phyloP scores from a whole-genome alignment of 2,888 invertebrate genomes.

The Tipula unca region DNA sequence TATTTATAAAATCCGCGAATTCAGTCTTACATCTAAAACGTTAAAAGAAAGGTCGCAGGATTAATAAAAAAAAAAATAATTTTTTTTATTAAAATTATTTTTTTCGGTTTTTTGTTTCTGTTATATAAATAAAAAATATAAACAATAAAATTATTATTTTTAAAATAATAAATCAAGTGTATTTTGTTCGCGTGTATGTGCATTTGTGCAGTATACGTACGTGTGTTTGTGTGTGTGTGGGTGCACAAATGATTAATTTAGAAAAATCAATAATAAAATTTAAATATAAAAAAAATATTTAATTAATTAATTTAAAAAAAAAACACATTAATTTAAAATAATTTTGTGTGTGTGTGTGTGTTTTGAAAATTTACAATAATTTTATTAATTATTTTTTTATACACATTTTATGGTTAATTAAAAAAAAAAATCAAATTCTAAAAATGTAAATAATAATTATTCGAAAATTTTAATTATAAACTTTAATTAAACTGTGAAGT shows the following conservation, averaged over 20 bases:
- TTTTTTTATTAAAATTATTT: not conserved
- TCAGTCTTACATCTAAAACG: not conserved
- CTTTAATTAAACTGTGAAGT: not conserved
- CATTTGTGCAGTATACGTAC: no score
- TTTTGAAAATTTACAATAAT: not conserved
- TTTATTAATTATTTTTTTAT: not conserved
- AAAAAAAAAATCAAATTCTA: not conserved
- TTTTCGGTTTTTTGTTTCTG: not conserved
- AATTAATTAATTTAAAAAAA: not conserved
- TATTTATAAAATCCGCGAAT: not conserved
- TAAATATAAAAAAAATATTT: not conserved
- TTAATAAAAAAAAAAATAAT: not conserved
- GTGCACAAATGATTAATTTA: not conserved
- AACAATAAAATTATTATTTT: no score
- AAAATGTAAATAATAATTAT: not conserved
- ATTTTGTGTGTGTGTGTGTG: not conserved
- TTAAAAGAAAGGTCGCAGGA: not conserved
- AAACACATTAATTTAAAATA: not conserved
- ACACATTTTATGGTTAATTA: not conserved
- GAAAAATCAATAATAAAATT: not conserved
- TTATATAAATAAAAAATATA: not conserved
- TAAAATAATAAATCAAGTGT: no score
- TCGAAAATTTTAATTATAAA: not conserved
- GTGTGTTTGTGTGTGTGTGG: not conserved
- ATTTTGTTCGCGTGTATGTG: no score